These are phyloP conservation scores for Hephaestus fuliginosus DNA, from an alignment of 2,797 vertebrate genomes.

Conservation along the genomic window DNA sequence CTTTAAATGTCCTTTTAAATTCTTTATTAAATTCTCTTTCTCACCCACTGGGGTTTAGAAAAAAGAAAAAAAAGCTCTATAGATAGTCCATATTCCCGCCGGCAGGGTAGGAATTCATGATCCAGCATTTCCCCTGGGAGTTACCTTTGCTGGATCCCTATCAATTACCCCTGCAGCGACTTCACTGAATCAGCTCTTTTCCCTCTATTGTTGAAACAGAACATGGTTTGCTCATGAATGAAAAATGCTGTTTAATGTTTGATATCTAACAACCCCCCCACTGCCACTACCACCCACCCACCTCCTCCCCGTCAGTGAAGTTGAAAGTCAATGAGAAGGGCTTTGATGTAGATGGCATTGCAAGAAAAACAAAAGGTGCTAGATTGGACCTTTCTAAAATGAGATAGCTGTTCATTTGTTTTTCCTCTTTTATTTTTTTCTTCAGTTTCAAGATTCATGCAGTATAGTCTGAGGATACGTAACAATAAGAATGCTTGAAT, in stretches of 20 bases:
- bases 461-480: conserved; percentile 17
- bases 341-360: conserved; percentile 76
- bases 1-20: conserved; percentile 70
- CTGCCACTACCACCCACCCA: background rate
- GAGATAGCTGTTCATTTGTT: conserved; percentile 63
- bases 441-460: conserved; percentile 57
- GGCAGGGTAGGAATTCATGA: conserved; percentile 79
- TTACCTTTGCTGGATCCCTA: conserved; percentile 82
- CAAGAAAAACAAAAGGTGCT: conserved; percentile 41
- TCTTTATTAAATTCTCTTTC: conserved; percentile 73
- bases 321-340: conserved; percentile 64
- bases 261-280: conserved; percentile 62
- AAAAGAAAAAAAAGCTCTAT: conserved; percentile 54
- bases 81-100: conserved; percentile 71
- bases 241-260: conserved; percentile 87
- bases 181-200: conserved; percentile 85
- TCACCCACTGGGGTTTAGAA: conserved; percentile 57
- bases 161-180: conserved; percentile 84
- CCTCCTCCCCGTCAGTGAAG: conserved; percentile 50
- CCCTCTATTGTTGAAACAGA: conserved; percentile 81
- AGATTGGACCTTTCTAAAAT: conserved; percentile 63
- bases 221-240: conserved; percentile 85
- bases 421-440: conserved; percentile 17
- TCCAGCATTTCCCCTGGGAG: conserved; percentile 79
- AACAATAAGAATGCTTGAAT: conserved; percentile 21